Conservation (phyloP, 64 coral and sea anemone genomes). For the Orbicella faveolata region DNA sequence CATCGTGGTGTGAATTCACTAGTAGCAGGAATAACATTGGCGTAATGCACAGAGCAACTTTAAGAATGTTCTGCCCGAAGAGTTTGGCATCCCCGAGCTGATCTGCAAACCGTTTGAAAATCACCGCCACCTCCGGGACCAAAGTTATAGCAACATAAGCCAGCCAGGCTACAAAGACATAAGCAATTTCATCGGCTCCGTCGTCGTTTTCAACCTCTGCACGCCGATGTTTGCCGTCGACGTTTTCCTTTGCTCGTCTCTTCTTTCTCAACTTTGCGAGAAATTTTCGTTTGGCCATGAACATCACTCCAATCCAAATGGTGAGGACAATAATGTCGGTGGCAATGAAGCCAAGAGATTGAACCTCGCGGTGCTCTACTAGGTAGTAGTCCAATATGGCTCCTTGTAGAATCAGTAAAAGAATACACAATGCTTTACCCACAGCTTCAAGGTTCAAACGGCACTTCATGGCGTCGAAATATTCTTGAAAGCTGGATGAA, state of each 20-base stretch:
- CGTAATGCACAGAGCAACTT: constrained; percentile 80
- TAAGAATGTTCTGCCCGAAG: constrained; percentile 83
- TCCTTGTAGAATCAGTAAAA: constrained; percentile 71
- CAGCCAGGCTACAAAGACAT: constrained; percentile 89
- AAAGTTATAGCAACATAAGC: constrained; percentile 79
- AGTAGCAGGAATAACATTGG: constrained; percentile 82
- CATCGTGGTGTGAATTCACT: constrained; percentile 85
- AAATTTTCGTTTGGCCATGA: constrained; percentile 59
- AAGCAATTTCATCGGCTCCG: constrained; percentile 79
- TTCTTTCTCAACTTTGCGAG: constrained; percentile 15
- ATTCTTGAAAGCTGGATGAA: not conserved
- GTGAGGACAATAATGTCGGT: constrained; percentile 70
- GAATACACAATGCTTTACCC: constrained; percentile 67
- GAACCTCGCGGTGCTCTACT: constrained; percentile 12
- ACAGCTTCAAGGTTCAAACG: constrained; percentile 62
- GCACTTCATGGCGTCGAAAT: not conserved
- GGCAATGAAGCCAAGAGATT: constrained; percentile 74
- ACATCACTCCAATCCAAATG: constrained; percentile 64
- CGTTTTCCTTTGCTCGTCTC: constrained; percentile 23
- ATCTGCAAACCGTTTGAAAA: constrained; percentile 88
- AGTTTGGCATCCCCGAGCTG: constrained; percentile 82
- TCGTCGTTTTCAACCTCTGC: not conserved
- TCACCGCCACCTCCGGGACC: constrained; percentile 79
- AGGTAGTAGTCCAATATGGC: constrained; percentile 77
- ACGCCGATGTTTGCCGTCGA: constrained; percentile 30